phyloP scores from a whole-genome alignment of 2,797 vertebrate genomes.

The Dicrostonyx torquatus region DNA sequence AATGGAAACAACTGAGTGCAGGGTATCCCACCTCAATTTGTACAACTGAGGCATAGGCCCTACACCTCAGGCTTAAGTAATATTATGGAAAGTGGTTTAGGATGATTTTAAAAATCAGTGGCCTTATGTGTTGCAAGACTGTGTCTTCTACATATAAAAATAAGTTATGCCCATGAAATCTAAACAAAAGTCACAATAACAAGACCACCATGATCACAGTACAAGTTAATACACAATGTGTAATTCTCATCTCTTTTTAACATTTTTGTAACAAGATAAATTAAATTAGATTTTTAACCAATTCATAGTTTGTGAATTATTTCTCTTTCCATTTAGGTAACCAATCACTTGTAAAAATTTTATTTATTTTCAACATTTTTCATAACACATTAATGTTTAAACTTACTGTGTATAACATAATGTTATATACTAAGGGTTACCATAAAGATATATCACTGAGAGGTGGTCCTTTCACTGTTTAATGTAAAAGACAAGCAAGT shows the following conservation, averaged over 20 bases:
- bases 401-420: neutral
- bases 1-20: neutral
- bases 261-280: neutral
- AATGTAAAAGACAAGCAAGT: neutral
- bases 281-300: neutral
- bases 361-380: slow-evolving; percentile 3
- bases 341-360: neutral
- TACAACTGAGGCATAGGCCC: too few relatives aligned
- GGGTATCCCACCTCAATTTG: neutral
- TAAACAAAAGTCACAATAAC: neutral
- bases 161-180: neutral
- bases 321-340: neutral
- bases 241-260: neutral
- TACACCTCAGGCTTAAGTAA: neutral
- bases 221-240: neutral
- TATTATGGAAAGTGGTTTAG: neutral
- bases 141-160: neutral
- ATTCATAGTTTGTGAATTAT: neutral
- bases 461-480: neutral
- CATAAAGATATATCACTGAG: neutral
- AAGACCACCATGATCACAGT: neutral
- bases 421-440: neutral
- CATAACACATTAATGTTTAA: neutral
- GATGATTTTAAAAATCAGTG: neutral
- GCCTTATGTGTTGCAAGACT: neutral